Percentiles rank a stretch among this genome's conserved stretches.
Conservation (phyloP, 1,140 invertebrate genomes). For the Agrilus planipennis region DNA sequence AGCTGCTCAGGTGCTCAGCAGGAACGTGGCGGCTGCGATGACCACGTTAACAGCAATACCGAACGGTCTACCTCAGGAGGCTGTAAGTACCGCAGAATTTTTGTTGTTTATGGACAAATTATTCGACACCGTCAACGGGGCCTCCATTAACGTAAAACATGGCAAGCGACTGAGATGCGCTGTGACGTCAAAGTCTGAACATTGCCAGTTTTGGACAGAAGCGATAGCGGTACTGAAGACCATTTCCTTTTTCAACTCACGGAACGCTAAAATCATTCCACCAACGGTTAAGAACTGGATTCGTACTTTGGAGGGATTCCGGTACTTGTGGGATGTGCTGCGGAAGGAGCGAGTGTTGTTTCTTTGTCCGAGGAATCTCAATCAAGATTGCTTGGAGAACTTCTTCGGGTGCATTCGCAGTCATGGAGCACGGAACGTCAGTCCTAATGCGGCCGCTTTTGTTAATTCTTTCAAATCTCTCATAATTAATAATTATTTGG, state of each 20-base stretch:
- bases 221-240: slow-evolving; percentile 14
- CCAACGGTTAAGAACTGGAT: slow-evolving; percentile 26
- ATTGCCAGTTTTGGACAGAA: slow-evolving; percentile 20
- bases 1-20: no score
- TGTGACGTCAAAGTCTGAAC: slow-evolving; percentile 18
- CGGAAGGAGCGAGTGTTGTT: not conserved
- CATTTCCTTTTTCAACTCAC: slow-evolving; percentile 19
- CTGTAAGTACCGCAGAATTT: slow-evolving; percentile 21
- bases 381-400: slow-evolving; percentile 8
- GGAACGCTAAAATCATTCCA: slow-evolving; percentile 11
- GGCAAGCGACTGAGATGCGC: slow-evolving; percentile 22
- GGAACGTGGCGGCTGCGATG: no score
- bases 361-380: slow-evolving; percentile 3
- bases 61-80: slow-evolving; percentile 12
- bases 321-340: slow-evolving; percentile 10
- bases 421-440: slow-evolving; percentile 5
- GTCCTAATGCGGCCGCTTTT: slow-evolving; percentile 7
- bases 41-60: no score
- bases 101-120: slow-evolving; percentile 22
- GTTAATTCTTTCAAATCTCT: slow-evolving; percentile 12
- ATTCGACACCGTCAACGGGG: slow-evolving; percentile 26
- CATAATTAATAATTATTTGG: slow-evolving; percentile 11
- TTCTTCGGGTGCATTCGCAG: slow-evolving; percentile 7
- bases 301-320: slow-evolving; percentile 23
- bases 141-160: slow-evolving; percentile 7